Percentiles rank a stretch among this genome's conserved stretches.
phyloP scores from a whole-genome alignment of 1,140 invertebrate species.

The Elymnias hypermnestra region DNA sequence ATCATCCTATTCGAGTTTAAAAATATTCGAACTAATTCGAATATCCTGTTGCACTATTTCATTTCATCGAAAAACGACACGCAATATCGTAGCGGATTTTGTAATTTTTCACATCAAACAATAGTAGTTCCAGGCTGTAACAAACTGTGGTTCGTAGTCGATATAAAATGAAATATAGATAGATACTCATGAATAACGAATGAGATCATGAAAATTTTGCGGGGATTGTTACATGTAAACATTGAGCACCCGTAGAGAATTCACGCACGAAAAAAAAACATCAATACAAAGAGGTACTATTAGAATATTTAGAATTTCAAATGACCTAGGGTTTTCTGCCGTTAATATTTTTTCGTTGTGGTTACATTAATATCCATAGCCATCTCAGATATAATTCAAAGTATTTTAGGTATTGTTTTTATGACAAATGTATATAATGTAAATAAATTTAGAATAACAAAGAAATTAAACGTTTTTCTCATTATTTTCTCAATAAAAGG shows the following conservation, averaged over 20 bases:
- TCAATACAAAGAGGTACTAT: conserved; percentile 4
- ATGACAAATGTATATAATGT: no score
- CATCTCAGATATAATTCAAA: no score
- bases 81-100: neutral
- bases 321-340: no score
- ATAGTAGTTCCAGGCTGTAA: conserved; percentile 21
- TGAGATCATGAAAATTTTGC: conserved; percentile 33
- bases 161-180: conserved; percentile 39
- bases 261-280: neutral
- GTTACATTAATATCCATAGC: no score
- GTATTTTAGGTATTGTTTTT: no score
- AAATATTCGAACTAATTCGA: neutral
- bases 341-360: no score
- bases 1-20: no score
- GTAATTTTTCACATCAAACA: conserved; percentile 16
- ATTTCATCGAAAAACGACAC: neutral
- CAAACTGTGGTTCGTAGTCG: conserved; percentile 24
- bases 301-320: no score
- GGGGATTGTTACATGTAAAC: conserved; percentile 24
- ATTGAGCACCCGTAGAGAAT: conserved; percentile 14
- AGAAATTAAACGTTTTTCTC: no score
- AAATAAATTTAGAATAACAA: no score
- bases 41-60: neutral
- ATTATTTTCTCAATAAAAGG: no score
- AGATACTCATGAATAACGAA: conserved; percentile 44